Conservation (phyloP, 2,888 invertebrate genomes). For the Diploptera punctata region DNA sequence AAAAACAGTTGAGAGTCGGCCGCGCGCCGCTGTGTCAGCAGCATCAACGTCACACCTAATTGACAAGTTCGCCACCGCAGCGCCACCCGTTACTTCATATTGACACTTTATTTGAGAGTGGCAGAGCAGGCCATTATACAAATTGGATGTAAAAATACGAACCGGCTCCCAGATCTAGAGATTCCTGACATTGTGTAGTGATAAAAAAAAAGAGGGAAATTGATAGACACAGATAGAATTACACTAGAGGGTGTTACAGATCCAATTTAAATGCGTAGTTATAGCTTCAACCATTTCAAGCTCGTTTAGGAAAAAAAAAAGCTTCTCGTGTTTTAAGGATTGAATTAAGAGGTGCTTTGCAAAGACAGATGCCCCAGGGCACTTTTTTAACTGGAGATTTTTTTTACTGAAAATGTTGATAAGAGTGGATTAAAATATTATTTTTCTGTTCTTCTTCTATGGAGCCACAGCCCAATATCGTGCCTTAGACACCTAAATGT, state of each 20-base stretch:
- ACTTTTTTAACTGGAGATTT: too few species aligned
- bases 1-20: neutral
- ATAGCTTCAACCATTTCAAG: too few species aligned
- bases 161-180: neutral
- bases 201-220: slow-evolving; percentile 20
- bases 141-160: slow-evolving; percentile 23
- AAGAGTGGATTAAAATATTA: too few species aligned
- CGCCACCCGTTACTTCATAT: slow-evolving; percentile 28
- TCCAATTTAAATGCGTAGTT: slow-evolving; percentile 7
- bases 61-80: slow-evolving; percentile 37
- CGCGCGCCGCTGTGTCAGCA: slow-evolving; percentile 21
- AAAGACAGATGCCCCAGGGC: too few species aligned
- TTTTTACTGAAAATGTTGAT: too few species aligned
- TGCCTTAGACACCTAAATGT: too few species aligned
- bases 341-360: too few species aligned
- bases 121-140: slow-evolving; percentile 27
- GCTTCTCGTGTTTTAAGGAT: too few species aligned
- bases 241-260: neutral
- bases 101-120: slow-evolving; percentile 30
- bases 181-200: neutral
- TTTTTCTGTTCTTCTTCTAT: too few species aligned
- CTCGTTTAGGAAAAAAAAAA: too few species aligned
- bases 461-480: too few species aligned
- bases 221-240: slow-evolving; percentile 12
- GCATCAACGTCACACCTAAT: slow-evolving; percentile 26